Conservation (phyloP, 2,888 invertebrate species). For the Homarus gammarus region DNA sequence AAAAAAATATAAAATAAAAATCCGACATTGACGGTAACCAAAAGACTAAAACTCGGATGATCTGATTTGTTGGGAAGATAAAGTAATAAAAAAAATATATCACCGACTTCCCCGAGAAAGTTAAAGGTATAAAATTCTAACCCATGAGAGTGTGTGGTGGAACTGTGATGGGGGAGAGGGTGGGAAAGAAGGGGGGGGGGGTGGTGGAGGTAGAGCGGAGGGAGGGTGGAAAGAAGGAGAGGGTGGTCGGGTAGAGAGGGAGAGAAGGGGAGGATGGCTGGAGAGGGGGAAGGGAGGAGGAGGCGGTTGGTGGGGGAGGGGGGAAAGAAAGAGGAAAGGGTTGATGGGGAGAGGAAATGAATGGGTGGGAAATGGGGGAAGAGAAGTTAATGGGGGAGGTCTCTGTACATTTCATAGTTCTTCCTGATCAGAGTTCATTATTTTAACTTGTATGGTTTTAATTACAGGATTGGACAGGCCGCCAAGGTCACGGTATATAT, state of each 20-base stretch:
- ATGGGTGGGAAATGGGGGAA: too few relatives aligned
- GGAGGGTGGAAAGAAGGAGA: neutral
- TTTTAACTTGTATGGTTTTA: too few relatives aligned
- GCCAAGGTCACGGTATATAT: too few relatives aligned
- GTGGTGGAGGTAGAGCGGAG: neutral
- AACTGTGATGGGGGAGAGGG: neutral
- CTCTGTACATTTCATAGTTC: too few relatives aligned
- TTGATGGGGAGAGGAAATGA: too few relatives aligned
- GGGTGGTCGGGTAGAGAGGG: neutral
- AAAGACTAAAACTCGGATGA: neutral
- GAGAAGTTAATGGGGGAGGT: too few relatives aligned
- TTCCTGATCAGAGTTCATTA: too few relatives aligned
- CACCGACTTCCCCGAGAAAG: constrained; percentile 10
- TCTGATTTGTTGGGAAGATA: constrained; percentile 10
- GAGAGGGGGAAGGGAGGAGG: too few relatives aligned
- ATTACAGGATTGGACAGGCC: too few relatives aligned
- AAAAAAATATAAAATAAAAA: too few relatives aligned
- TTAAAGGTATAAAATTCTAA: neutral
- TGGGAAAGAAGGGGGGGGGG: neutral
- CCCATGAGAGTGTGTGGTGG: neutral
- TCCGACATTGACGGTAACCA: neutral
- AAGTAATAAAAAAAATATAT: neutral
- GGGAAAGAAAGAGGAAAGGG: too few relatives aligned
- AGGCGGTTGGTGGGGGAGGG: too few relatives aligned
- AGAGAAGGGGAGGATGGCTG: neutral